Base-by-base conservation (phyloP, 2,113 vertebrate species). In the Sclerurus mexicanus region DNA sequence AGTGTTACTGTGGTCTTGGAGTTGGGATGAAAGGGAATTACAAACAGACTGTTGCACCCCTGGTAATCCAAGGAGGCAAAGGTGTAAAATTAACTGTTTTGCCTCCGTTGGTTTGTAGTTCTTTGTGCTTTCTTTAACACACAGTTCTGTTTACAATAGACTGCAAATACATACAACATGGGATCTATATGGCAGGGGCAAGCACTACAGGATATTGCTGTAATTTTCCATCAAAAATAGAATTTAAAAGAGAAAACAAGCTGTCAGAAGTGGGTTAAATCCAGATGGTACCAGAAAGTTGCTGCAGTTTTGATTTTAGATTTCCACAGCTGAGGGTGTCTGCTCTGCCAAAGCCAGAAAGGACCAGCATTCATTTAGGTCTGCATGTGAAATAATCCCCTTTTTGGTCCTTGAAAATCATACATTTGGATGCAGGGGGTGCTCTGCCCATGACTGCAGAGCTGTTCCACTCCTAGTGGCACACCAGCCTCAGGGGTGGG, bases 371-470 rank as follows among this genome's bases (percentile, higher is more conserved):
- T 74, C 3, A 0, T 1, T 8, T 72, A 72, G 40, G 58, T 25
- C 18, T 72, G n/a, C 14, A 15, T 37, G 37, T 82, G 55, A 49
- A 68, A 74, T 37, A 73, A 63, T n/a, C 19, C n/a, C 20, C 12
- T n/a, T 86, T 59, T 52, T 30, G 27, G 11, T 35, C 24, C 37
- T 39, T 39, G 21, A 9, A 64, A 66, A 8, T 23, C 39, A 31
- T 31, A 37, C 5, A 18, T 44, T 39, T 31, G 39, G 33, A 18
- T 28, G 24, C n/a, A 46, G 9, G 13, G 39, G 13, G 27, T 53
- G 17, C 27, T 27, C 31, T 2, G 0, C 20, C 49, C 42, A 49
- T 0, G 1, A 13, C 12, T 58, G 44, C 0, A 2, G 42, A 85
- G 68, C 62, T 59, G 22, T 46, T 81, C 16, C 16, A 56, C 10